Evolutionary conservation across 2,888 invertebrate genomes (phyloP).

Genomic region (Eurytoma adleriae): DNA sequence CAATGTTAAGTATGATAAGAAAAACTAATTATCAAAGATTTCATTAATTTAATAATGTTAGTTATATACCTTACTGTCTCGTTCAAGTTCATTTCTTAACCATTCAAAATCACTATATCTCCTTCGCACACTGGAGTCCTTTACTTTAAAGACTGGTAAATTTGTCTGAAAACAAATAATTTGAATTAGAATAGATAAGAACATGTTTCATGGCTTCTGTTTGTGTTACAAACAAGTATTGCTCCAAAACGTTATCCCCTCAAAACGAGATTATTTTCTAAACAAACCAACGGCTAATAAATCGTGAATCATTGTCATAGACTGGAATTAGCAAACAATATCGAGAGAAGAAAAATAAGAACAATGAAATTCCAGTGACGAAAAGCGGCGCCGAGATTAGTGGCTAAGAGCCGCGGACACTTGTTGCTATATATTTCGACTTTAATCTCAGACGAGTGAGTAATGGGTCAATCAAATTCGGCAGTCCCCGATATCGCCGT

Average conservation of each 20-base stretch:
- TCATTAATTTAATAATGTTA: not conserved
- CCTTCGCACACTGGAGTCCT: conserved; percentile 97
- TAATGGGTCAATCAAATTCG: not conserved
- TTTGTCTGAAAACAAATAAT: conserved; percentile 87
- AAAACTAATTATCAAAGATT: not conserved
- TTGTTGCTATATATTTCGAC: conserved; percentile 38
- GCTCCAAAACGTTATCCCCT: too few species aligned
- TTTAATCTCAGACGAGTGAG: too few species aligned
- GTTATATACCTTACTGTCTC: conserved; percentile 94
- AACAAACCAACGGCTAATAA: too few species aligned
- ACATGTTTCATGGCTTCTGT: not conserved
- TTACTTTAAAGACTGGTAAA: conserved; percentile 99
- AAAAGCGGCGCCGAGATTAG: not conserved
- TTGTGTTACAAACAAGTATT: too few species aligned
- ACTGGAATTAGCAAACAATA: too few species aligned
- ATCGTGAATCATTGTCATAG: too few species aligned
- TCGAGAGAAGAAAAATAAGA: not conserved
- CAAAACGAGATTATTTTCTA: too few species aligned
- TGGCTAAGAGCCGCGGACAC: conserved; percentile 3
- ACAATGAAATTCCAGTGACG: not conserved
- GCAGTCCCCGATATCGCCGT: conserved; percentile 17
- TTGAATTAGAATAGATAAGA: not conserved
- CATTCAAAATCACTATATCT: conserved; percentile 99
- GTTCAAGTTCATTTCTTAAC: conserved; percentile 98
- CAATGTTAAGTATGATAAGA: not conserved